These are phyloP conservation scores for Tridacna gigas DNA, from an alignment of 2,888 invertebrate species.

Conservation along the genomic window DNA sequence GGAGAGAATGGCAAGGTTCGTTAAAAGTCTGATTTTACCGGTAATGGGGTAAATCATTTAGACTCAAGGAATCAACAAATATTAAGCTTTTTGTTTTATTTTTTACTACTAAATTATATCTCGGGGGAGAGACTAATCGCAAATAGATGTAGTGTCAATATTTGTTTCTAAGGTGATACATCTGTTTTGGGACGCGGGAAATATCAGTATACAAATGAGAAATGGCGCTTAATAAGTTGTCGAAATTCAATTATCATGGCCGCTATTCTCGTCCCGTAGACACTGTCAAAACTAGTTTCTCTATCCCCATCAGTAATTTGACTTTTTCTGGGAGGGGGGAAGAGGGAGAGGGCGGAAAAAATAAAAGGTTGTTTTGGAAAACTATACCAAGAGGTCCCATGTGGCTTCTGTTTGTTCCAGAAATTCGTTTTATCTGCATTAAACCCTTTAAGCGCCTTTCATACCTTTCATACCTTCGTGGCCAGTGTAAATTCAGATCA, in stretches of 20 bases:
- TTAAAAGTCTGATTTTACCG: no score
- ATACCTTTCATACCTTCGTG: background rate
- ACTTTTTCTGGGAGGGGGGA: background rate
- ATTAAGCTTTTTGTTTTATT: no score
- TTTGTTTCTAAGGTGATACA: no score
- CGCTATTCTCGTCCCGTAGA: slow-evolving; percentile 10
- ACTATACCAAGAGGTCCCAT: slow-evolving; percentile 14
- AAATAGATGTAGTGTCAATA: no score
- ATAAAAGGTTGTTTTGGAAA: background rate
- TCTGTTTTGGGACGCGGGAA: background rate
- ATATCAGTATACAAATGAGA: slow-evolving; percentile 16
- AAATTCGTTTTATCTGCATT: background rate
- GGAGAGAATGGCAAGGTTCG: no score
- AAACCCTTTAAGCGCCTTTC: background rate
- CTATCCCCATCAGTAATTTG: background rate
- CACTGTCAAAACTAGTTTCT: slow-evolving; percentile 19
- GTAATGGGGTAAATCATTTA: no score
- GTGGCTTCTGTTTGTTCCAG: slow-evolving; percentile 3
- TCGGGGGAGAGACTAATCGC: no score
- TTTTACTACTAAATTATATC: no score
- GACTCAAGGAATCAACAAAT: no score
- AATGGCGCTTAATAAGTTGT: slow-evolving; percentile 11
- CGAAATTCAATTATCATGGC: slow-evolving; percentile 17
- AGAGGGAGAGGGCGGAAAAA: background rate
- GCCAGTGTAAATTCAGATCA: background rate